Evolutionary conservation across 2,797 vertebrate species (phyloP), one percentile per base, ranked within the genome.

Genomic region (Platyrinchus mystaceus): DNA sequence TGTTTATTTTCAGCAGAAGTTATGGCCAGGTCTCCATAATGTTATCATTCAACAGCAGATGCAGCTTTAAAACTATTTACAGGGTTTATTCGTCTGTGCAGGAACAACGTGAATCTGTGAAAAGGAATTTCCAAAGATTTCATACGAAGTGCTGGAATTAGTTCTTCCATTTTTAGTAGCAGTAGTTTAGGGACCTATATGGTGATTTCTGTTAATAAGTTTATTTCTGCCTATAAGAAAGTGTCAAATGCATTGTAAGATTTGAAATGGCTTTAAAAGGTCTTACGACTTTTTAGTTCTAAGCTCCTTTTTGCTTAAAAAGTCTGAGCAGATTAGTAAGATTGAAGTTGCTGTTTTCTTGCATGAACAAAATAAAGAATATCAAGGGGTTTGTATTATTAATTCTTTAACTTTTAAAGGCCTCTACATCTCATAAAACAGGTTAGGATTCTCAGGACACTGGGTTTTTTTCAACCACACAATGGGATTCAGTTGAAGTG

Each of bases 21-120:
- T 66, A 41, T 30, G 56, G 8, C 67, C 67, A 53, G 37, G 14
- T 67, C 59, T 82, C 67, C 30, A 26, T 6, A 88, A 88, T 52
- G 41, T 91, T 95, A 94, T 90, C 89, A 34, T n/a, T 82, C 86
- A 87, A 46, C 22, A 74, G 77, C 94, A 95, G 80, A 59, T 32
- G 52, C 59, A 84, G 47, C 86, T 82, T 82, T 50, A 49, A 62
- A 84, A 64, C 50, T 66, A 2, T 76, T 69, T 30, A 41, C 16
- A 49, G 55, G 53, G 10, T 88, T 89, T 68, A 74, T 90, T 87
- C 16, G 37, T 58, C 66, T 59, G n/a, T 66, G 52, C 26, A 47
- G 66, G 32, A 82, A 68, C 17, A 8, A 69, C 43, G 59, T 15
- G 47, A 87, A 73, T 60, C 83, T 67, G 32, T 68, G 63, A 36